Evolutionary conservation across 2,888 invertebrate species (phyloP), one percentile per base, ranked within the genome.

Genomic region (Zygothrica quintamaculata): DNA sequence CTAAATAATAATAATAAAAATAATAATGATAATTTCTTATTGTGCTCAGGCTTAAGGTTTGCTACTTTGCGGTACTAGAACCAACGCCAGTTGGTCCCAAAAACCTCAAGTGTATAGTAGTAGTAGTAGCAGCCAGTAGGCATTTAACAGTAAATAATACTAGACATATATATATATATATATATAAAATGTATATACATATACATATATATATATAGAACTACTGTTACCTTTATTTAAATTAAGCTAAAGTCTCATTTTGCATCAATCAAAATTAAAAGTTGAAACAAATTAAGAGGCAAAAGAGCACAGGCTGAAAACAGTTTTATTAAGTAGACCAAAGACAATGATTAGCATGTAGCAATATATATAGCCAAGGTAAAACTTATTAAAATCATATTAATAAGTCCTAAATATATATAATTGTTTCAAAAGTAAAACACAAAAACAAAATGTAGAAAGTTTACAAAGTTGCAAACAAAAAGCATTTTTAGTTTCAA

Each of bases 201-300:
- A n/a, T n/a, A n/a, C n/a, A n/a, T n/a, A n/a, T n/a, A n/a, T n/a
- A n/a, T n/a, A n/a, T n/a, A n/a, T n/a, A n/a, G n/a, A n/a, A n/a
- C n/a, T n/a, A n/a, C n/a, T n/a, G n/a, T n/a, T n/a, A n/a, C n/a
- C n/a, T n/a, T n/a, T n/a, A n/a, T n/a, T n/a, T n/a, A n/a, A n/a
- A n/a, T n/a, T n/a, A n/a, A n/a, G 61, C 62, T 62, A 73, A 18
- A 36, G 48, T 34, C n/a, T n/a, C n/a, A n/a, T n/a, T 73, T 44
- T 37, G 57, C 87, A 88, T 87, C 81, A 87, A 87, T 87, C 87
- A 88, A 80, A 82, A 79, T 77, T 65, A 84, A 72, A 40, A 67
- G 60, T 53, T 58, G 52, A 46, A 15, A 25, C 18, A 51, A 52
- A 70, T 69, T 51, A 65, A 69, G 81, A 55, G 60, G 61, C 64